A percentile compares a stretch with the other conserved stretches of the same genome.
Conservation (phyloP, 2,888 invertebrate genomes). For the Perizoma flavofasciatum region DNA sequence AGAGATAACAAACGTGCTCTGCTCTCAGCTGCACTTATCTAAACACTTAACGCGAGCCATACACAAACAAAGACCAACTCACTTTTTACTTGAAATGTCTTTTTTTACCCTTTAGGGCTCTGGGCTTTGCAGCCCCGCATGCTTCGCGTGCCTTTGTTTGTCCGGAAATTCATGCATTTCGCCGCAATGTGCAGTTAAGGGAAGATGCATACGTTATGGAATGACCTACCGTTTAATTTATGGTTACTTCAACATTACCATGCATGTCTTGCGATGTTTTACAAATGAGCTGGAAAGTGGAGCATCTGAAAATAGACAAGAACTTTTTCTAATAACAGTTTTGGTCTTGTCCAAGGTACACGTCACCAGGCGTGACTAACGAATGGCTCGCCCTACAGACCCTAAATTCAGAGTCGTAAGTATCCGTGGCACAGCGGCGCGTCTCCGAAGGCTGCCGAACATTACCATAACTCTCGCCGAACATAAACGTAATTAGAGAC, state of each 20-base stretch:
- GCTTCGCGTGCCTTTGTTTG: conserved; percentile 76
- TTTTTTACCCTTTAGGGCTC: conserved; percentile 77
- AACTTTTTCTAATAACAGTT: conserved; percentile 80
- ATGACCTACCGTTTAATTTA: conserved; percentile 66
- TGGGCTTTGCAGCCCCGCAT: conserved; percentile 58
- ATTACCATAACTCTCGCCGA: conserved; percentile 77
- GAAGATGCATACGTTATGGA: conserved; percentile 60
- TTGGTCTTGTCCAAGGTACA: conserved; percentile 84
- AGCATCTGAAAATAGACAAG: conserved; percentile 64
- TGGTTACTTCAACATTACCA: conserved; percentile 40
- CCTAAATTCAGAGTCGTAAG: conserved; percentile 83
- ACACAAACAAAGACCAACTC: conserved; percentile 81
- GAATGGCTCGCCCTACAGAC: conserved; percentile 84
- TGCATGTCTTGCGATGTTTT: conserved; percentile 33
- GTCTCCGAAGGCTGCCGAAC: conserved; percentile 73
- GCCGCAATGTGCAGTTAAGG: conserved; percentile 68
- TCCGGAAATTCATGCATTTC: conserved; percentile 76
- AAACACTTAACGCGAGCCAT: conserved; percentile 80
- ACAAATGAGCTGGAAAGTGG: conserved; percentile 42
- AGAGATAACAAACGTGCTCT: conserved; percentile 80
- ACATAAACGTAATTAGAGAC: conserved; percentile 79
- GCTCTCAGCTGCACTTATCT: conserved; percentile 81
- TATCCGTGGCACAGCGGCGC: conserved; percentile 70
- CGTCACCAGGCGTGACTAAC: conserved; percentile 83
- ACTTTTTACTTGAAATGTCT: conserved; percentile 78